phyloP scores from a whole-genome alignment of 2,888 invertebrate genomes.

The Plemyria rubiginata region DNA sequence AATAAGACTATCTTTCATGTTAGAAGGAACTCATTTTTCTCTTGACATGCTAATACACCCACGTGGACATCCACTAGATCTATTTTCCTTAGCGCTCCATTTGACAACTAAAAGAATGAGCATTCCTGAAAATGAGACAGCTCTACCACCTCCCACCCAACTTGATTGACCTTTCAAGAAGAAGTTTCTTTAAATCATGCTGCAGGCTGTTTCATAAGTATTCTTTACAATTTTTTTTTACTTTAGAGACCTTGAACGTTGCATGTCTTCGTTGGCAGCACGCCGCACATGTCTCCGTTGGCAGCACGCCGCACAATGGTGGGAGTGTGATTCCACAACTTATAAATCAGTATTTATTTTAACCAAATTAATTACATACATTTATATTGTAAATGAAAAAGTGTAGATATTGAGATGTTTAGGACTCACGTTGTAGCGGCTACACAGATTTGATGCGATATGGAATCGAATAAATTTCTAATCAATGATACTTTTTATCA shows the following conservation, averaged over 20 bases:
- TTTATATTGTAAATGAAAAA: too few species aligned
- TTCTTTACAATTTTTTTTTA: neutral
- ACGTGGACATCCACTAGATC: neutral
- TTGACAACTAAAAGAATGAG: neutral
- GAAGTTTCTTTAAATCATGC: conserved; percentile 4
- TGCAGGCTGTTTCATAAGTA: neutral
- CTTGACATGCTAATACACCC: neutral
- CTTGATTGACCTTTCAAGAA: conserved; percentile 13
- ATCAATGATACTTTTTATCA: too few species aligned
- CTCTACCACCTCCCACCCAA: conserved; percentile 2
- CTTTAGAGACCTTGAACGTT: conserved; percentile 11
- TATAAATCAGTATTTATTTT: too few species aligned
- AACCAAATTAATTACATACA: too few species aligned
- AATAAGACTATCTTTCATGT: neutral
- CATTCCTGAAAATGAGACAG: neutral
- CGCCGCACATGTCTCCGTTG: neutral
- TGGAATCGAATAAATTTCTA: too few species aligned
- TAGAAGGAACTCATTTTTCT: neutral
- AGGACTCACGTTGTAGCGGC: too few species aligned
- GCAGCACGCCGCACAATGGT: neutral
- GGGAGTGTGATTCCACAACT: neutral
- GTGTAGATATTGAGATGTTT: too few species aligned
- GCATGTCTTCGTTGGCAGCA: neutral
- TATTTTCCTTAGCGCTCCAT: conserved; percentile 2
- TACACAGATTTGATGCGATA: too few species aligned